Base-by-base conservation (phyloP, 2,113 vertebrate genomes). In the Ursus arctos region DNA sequence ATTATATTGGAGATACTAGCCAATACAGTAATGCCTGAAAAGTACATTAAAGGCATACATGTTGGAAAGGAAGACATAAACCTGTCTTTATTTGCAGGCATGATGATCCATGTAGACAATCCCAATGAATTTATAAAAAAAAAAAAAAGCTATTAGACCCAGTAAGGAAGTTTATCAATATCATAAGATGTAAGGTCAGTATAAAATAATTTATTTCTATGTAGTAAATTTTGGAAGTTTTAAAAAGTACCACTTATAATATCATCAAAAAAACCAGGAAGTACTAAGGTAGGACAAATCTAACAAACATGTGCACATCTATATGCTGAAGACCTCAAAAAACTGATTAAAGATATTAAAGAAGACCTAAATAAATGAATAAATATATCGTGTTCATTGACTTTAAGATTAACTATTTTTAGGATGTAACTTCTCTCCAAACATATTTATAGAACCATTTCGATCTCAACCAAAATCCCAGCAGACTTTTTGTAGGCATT, bases 201-300 rank as follows among this genome's bases (percentile, higher is more conserved):
- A 81, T 92, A 83, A 93, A 93, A 74, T 21, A 93, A 84, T 26
- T 61, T 88, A 65, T 94, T 95, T 94, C 21, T 76, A 92, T 53
- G 79, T 6, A 71, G 89, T 40, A 87, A 79, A 79, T 40, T 55
- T 51, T 84, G 72, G 59, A 94, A 91, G 22, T 77, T 81, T 76
- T 47, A 33, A 82, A 80, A 67, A 76, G 33, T 67, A 76, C 12
- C 59, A 80, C 67, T 89, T 53, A 79, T n/a, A 87, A 76, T 72
- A 94, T 67, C 9, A 88, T 83, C 11, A 93, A 76, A 33, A 59
- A 79, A 69, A 53, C 2, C 57, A 91, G 4, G 19, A 86, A 93
- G 86, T 13, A 57, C 19, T 63, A 69, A 69, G 4, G 13, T 4
- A 96, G 40, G 77, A 55, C 24, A 76, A 83, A 57, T 21, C 19